Evolutionary conservation across 1,140 invertebrate species (phyloP).

Genomic region (Eueides isabella): DNA sequence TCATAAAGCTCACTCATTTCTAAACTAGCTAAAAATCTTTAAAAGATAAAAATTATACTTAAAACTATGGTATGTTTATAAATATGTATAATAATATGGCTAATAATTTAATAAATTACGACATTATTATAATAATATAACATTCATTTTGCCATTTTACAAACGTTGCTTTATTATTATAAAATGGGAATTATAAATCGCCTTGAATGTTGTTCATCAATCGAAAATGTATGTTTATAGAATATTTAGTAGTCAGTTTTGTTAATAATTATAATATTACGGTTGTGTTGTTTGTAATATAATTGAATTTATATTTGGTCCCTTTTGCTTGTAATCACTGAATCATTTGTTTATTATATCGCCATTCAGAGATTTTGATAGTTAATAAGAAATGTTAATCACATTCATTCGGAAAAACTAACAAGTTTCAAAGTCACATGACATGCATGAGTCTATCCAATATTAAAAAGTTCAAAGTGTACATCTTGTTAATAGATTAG

Average conservation of each 20-base stretch:
- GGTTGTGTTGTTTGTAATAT: conserved; percentile 49
- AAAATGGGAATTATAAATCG: conserved; percentile 56
- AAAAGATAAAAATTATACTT: conserved; percentile 77
- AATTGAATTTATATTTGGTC: conserved; percentile 74
- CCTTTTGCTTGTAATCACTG: conserved; percentile 80
- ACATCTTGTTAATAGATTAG: conserved; percentile 78
- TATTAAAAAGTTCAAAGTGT: conserved; percentile 1
- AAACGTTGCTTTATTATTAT: conserved; percentile 56
- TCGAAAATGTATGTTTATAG: conserved; percentile 51
- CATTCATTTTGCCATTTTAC: conserved; percentile 36
- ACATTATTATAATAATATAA: conserved; percentile 59
- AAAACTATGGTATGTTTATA: conserved; percentile 81
- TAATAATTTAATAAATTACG: conserved; percentile 77
- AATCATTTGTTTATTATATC: conserved; percentile 55
- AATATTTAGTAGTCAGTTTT: conserved; percentile 63
- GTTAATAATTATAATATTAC: conserved; percentile 69
- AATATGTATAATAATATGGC: conserved; percentile 74
- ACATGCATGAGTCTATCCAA: conserved; percentile 53
- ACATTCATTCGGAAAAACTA: conserved; percentile 66
- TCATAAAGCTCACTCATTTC: conserved; percentile 78
- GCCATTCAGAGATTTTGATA: conserved; percentile 57
- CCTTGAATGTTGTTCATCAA: conserved; percentile 65
- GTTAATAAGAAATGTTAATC: conserved; percentile 72
- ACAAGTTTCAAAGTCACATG: conserved; percentile 47
- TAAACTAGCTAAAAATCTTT: conserved; percentile 76